These are phyloP conservation scores for Salvelinus fontinalis DNA, from an alignment of 2,113 vertebrate species.

Conservation along the genomic window DNA sequence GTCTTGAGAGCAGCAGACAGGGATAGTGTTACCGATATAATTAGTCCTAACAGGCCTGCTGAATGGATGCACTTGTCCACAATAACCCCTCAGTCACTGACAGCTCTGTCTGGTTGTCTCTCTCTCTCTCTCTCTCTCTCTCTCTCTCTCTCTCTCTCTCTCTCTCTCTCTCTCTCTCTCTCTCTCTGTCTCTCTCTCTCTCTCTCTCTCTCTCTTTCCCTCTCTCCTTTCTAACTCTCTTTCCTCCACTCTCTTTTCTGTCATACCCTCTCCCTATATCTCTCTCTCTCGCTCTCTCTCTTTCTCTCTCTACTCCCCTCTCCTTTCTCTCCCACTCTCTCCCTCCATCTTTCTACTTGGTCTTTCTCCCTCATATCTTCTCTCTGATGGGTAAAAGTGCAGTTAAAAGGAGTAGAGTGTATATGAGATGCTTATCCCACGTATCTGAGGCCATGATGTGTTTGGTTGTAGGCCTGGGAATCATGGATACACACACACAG, in stretches of 20 bases:
- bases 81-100: background rate
- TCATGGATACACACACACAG: background rate
- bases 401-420: too few species aligned
- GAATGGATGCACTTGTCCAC: conserved; percentile 53
- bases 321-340: too few species aligned
- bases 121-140: background rate
- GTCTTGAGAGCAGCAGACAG: conserved; percentile 22
- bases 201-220: background rate
- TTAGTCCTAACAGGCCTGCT: conserved; percentile 49
- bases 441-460: background rate
- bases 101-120: background rate
- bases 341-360: too few species aligned
- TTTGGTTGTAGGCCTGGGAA: conserved; percentile 14
- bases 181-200: too few species aligned
- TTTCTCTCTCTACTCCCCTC: too few species aligned
- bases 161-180: background rate
- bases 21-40: conserved; percentile 53
- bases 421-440: background rate
- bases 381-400: too few species aligned
- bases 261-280: background rate
- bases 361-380: too few species aligned
- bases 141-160: background rate
- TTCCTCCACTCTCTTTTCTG: background rate
- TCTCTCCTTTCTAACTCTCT: background rate
- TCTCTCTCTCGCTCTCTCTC: too few species aligned